Percentiles rank a stretch among this genome's conserved stretches.
Evolutionary conservation across 1,140 invertebrate genomes (phyloP).

Genomic region (Mercenaria mercenaria): DNA sequence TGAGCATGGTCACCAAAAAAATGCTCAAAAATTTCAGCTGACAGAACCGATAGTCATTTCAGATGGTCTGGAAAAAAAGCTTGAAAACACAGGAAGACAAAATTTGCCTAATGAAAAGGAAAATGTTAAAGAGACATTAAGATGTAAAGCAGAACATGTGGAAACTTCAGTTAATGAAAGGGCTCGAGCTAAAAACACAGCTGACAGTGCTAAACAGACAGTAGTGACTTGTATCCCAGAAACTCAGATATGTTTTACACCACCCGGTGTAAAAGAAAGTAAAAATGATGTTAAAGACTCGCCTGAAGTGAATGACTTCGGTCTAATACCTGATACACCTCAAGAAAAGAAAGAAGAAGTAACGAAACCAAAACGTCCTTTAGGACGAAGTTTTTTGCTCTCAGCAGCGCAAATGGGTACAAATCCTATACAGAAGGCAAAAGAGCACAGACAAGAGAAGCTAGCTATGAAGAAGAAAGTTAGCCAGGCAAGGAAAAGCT

Average conservation of each 20-base stretch:
- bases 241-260: conserved; percentile 46
- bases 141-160: neutral
- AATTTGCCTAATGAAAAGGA: neutral
- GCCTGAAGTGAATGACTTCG: conserved; percentile 2
- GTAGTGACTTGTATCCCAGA: conserved; percentile 43
- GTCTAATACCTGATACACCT: conserved; percentile 56
- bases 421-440: conserved; percentile 61
- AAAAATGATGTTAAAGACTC: neutral
- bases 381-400: conserved; percentile 57
- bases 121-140: neutral
- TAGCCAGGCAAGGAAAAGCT: conserved; percentile 32
- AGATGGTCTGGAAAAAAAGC: neutral
- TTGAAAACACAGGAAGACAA: neutral
- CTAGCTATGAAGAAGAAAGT: conserved; percentile 44
- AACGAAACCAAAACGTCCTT: conserved; percentile 38
- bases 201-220: neutral
- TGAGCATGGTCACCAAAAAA: conserved; percentile 16
- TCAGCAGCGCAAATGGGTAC: conserved; percentile 19
- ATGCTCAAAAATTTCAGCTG: neutral
- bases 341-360: conserved; percentile 12
- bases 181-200: neutral
- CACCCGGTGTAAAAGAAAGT: neutral
- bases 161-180: neutral
- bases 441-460: conserved; percentile 51
- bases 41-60: neutral